Conservation (phyloP, 2,113 vertebrate genomes). For the Plecotus auritus region DNA sequence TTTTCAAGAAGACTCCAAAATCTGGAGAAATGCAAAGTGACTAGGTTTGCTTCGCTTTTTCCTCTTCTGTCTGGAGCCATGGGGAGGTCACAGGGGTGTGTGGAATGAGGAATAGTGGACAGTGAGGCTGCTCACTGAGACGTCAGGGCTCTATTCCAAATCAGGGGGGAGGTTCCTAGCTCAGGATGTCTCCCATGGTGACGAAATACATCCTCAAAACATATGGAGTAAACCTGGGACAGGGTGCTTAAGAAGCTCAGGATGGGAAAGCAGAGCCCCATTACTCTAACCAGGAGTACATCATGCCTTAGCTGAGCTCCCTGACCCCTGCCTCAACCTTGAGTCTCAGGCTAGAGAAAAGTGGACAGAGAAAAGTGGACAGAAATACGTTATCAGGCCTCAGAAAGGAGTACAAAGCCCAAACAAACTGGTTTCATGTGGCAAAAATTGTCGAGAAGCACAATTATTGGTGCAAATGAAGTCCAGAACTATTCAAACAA, state of each 20-base stretch:
- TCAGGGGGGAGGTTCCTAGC: too few relatives aligned
- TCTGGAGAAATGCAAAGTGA: background rate
- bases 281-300: background rate
- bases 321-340: accelerated
- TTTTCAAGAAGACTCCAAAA: background rate
- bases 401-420: background rate
- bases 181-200: background rate
- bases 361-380: background rate
- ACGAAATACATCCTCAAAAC: background rate
- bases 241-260: background rate
- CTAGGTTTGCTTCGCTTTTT: background rate
- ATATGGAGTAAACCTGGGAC: background rate
- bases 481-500: background rate
- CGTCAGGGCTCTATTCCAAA: background rate
- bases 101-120: background rate
- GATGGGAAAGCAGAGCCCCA: background rate
- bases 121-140: background rate
- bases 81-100: background rate
- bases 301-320: too few relatives aligned
- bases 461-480: background rate
- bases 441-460: background rate
- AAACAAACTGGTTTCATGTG: background rate
- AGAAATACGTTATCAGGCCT: background rate
- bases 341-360: background rate
- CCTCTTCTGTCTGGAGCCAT: background rate